phyloP scores from a whole-genome alignment of 2,113 vertebrate species.

The Felis catus region F.catus_Fca126_mat1.0 CM031424.1:41713001-41713500 shows the following conservation, averaged over 20 bases:
- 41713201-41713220: slow-evolving; percentile 58
- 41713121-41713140: slow-evolving; percentile 46
- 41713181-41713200: slow-evolving; percentile 10
- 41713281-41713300: slow-evolving; percentile 81
- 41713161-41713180: not conserved
- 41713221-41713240: slow-evolving; percentile 65
- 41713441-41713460: slow-evolving; percentile 82
- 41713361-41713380: slow-evolving; percentile 87
- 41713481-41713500: slow-evolving; percentile 82
- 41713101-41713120: not conserved
- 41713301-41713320: slow-evolving; percentile 70
- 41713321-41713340: slow-evolving; percentile 81
- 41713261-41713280: slow-evolving; percentile 68
- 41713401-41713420: slow-evolving; percentile 81
- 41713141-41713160: slow-evolving; percentile 23
- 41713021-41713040: slow-evolving; percentile 16
- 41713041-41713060: not conserved
- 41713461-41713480: slow-evolving; percentile 82
- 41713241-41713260: slow-evolving; percentile 60
- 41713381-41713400: slow-evolving; percentile 82
- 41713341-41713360: slow-evolving; percentile 80
- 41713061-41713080: slow-evolving; percentile 20
- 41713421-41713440: slow-evolving; percentile 81
- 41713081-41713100: not conserved
- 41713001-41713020: not conserved